phyloP scores from a whole-genome alignment of 1,140 invertebrate species.

The Ruditapes philippinarum region DNA sequence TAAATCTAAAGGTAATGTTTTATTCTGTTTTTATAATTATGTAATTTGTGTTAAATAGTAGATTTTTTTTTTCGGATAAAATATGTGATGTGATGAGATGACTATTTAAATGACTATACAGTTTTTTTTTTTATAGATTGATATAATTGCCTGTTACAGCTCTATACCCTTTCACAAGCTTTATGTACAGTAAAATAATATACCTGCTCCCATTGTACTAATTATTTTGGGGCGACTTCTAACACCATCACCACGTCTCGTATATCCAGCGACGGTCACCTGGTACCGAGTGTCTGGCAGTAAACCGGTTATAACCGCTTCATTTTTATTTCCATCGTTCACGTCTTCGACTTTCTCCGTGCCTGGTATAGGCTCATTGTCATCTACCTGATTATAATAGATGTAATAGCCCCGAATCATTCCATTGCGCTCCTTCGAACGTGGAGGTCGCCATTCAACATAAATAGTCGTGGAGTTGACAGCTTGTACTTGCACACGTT shows the following conservation, averaged over 20 bases:
- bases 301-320: conserved; percentile 94
- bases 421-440: conserved; percentile 96
- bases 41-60: no score
- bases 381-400: conserved; percentile 90
- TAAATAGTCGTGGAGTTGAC: conserved; percentile 97
- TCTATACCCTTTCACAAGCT: no score
- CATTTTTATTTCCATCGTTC: conserved; percentile 89
- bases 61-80: no score
- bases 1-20: no score
- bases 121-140: no score
- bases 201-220: conserved; percentile 95
- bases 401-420: conserved; percentile 98
- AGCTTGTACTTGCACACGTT: conserved; percentile 94
- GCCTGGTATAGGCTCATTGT: conserved; percentile 72
- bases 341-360: conserved; percentile 76
- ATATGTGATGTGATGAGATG: no score
- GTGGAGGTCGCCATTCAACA: conserved; percentile 96
- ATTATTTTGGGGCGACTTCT: conserved; percentile 93
- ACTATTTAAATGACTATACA: no score
- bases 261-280: conserved; percentile 94
- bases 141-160: no score
- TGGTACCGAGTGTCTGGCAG: conserved; percentile 97
- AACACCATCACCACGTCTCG: conserved; percentile 97
- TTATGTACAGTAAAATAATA: conserved; percentile 32
- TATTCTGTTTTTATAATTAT: no score